Base-by-base conservation (phyloP, 2,797 vertebrate genomes). In the Halcyon badia region DNA sequence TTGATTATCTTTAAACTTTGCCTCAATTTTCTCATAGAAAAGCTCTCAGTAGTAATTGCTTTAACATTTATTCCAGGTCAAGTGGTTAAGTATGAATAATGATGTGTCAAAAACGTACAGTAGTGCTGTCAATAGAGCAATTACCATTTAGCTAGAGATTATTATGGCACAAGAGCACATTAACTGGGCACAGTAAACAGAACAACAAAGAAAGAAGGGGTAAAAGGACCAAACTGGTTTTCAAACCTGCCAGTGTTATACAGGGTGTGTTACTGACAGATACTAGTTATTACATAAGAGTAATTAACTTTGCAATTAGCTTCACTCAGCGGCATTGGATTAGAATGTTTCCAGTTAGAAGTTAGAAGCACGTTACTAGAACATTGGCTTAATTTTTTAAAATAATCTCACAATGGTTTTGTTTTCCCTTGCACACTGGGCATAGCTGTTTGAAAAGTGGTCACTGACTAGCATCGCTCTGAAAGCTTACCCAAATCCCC, bases 1-100 rank as follows among this genome's bases (percentile, higher is more conserved):
- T 98, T 98, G 98, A 98, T 98, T 98, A 98, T 98, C 98, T 98
- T 98, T 98, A 98, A 98, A 98, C 98, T 99, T 98, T 98, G 97
- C 97, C 94, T 98, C 97, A 98, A 98, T 98, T 98, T 98, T 98
- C 98, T 98, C 96, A 98, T 98, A 98, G 98, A 98, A 98, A 98
- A 98, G 97, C 98, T 98, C 98, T 99, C 98, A 96, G 98, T 98
- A 97, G 98, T 99, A 99, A 99, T 99, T 98, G 98, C 98, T 98
- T 98, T 98, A 98, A 99, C 98, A 99, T 99, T 99, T 98, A 98
- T 99, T 99, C 98, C 98, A 98, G 98, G 99, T 99, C 98, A 98
- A 98, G 98, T 98, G 98, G 98, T 99, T 99, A 99, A 99, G 98
- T 98, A 98, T 99, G 99, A 99, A 98, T 99, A 99, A 99, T 98